Percentiles rank a stretch among this genome's conserved stretches.
phyloP scores from a whole-genome alignment of 2,797 vertebrate species.

The Pangasius krempfi region DNA sequence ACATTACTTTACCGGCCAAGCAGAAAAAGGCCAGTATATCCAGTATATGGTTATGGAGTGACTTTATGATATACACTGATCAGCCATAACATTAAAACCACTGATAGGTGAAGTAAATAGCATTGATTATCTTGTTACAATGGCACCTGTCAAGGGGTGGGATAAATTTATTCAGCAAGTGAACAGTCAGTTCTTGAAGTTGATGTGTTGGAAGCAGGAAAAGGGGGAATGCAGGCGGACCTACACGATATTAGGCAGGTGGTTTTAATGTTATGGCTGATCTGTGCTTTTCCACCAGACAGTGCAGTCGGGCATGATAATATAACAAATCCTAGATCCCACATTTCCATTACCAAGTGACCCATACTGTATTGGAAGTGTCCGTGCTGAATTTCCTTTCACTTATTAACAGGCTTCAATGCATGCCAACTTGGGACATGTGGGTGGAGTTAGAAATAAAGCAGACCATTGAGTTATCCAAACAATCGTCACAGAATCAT shows the following conservation, averaged over 20 bases:
- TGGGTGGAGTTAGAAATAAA: conserved; percentile 25
- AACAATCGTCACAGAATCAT: conserved; percentile 1
- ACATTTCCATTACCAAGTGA: background rate
- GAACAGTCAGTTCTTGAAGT: too few species aligned
- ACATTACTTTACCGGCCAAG: conserved; percentile 7
- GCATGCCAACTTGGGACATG: conserved; percentile 16
- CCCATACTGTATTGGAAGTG: background rate
- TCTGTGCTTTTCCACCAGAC: background rate
- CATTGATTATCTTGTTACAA: too few species aligned
- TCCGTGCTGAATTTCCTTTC: conserved; percentile 2
- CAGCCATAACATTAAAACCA: too few species aligned
- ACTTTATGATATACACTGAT: background rate
- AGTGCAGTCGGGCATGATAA: background rate
- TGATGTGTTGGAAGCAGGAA: too few species aligned
- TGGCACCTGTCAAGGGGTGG: too few species aligned
- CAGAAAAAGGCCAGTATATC: background rate
- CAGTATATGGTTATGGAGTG: background rate
- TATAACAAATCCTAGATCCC: background rate
- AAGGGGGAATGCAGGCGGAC: too few species aligned
- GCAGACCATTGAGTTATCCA: conserved; percentile 16
- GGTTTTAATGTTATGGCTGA: too few species aligned
- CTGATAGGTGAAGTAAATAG: too few species aligned
- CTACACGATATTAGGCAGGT: too few species aligned
- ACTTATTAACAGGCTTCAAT: conserved; percentile 5
- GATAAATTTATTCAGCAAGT: too few species aligned